Conservation (phyloP, 2,797 vertebrate species). For the Galago senegalensis region DNA sequence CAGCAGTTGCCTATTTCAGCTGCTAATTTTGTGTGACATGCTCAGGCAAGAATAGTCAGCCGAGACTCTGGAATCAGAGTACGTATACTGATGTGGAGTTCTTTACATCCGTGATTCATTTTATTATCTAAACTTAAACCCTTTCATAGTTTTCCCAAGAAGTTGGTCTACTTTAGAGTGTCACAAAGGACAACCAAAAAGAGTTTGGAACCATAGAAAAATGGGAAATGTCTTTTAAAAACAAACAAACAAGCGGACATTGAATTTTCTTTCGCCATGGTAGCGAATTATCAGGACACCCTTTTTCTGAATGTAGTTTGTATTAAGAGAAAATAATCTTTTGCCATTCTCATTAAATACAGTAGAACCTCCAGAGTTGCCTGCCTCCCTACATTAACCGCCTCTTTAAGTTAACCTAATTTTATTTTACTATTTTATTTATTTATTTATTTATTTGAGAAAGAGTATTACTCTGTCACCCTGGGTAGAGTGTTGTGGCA, state of each 20-base stretch:
- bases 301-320: background rate
- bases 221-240: background rate
- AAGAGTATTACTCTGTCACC: too few relatives aligned
- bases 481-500: too few relatives aligned
- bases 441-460: background rate
- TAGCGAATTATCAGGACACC: constrained; percentile 24
- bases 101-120: background rate
- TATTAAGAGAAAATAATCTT: constrained; percentile 46
- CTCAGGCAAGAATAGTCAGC: constrained; percentile 26
- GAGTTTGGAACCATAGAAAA: constrained; percentile 54
- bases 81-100: background rate
- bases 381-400: background rate
- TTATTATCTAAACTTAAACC: constrained; percentile 56
- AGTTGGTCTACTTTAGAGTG: constrained; percentile 59
- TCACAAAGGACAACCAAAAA: constrained; percentile 60
- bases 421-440: too few relatives aligned
- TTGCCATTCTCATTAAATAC: background rate
- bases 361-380: background rate
- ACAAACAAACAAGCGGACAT: background rate
- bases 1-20: background rate
- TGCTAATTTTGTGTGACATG: background rate
- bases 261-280: background rate
- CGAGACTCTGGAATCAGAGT: background rate
- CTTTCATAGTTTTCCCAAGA: constrained; percentile 31
- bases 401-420: too few relatives aligned